Evolutionary conservation across 2,888 invertebrate genomes (phyloP), one percentile per base, ranked within the genome.

Genomic region (Pyrrhia umbra): DNA sequence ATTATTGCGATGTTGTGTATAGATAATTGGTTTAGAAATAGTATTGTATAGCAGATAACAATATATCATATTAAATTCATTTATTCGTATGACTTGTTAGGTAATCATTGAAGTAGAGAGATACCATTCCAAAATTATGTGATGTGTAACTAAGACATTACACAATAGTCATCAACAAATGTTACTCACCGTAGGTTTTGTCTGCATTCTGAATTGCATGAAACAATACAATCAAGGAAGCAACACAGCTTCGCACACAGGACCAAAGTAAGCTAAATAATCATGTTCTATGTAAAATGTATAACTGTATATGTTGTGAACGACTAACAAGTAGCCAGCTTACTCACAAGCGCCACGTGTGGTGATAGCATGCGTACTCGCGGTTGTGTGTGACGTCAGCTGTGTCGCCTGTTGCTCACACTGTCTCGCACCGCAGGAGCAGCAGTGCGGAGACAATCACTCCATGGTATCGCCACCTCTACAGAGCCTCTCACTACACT

Each of bases 291-390:
- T 84, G 81, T 73, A 46, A 75, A 65, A 56, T 73, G 76, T 73
- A 34, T 61, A 77, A 78, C 65, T 87, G 74, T 88, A 78, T 77
- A 86, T 89, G 88, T 90, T 90, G 89, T 90, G 85, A 84, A 82
- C 78, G 75, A 92, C 90, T 92, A 92, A 92, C 90, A 88, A 85
- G 87, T 90, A 92, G 91, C 81, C 78, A 90, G 92, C 93, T 93
- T 93, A 90, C 91, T 93, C 89, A 93, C 92, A 87, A 78, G 86
- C 85, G 85, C 88, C 81, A 86, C 82, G 84, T 79, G 42, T 86
- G 88, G 88, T 87, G 88, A 88, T 82, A 91, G 92, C 93, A 93
- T 91, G 91, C 82, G 74, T 74, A 78, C 68, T 79, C 68, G 72
- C 74, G 75, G 57, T 20, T 77, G 77, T 80, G 75, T 85, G 83